Evolutionary conservation across 2,888 invertebrate species (phyloP), one percentile per base, ranked within the genome.

Genomic region (Tetranychus truncatus): DNA sequence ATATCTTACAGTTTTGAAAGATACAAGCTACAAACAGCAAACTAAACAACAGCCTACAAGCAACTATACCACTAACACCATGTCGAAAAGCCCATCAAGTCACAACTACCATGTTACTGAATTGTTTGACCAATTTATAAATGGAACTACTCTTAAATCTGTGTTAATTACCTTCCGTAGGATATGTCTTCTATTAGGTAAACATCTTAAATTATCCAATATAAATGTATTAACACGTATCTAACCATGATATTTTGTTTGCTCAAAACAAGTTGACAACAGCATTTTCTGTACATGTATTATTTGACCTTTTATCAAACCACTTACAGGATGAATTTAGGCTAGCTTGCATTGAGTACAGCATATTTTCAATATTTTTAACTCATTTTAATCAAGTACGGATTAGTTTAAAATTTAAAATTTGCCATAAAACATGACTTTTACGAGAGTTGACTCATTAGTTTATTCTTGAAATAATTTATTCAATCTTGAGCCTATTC

Each of bases 61-160:
- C 34, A 34, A 5, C 34, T 34, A 34, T 34, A 34, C 34, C 34
- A 34, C 0, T 34, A 34, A 34, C 34, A 34, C 5, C 34, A 55
- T 55, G 55, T 55, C 55, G 15, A 55, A 55, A 55, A 55, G 55
- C 15, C 55, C 55, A 55, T 55, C 55, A 55, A 55, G 15, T 55
- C 34, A 34, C 34, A 34, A 34, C 34, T 34, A 34, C 34, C 45
- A 72, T 72, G 72, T 72, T n/a, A 45, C 73, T 21, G 73, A 73
- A 65, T 34, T 73, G 65, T 73, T 73, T n/a, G 73, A 73, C 46
- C 55, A 73, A 66, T 73, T 73, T 73, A 34, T 73, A 8, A 66
- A 18, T 66, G 73, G 45, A 66, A 55, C 20, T 18, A 73, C 73
- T 9, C 21, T 73, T 9, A 46, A 65, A 66, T 46, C 65, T n/a